A percentile compares a stretch with the other conserved stretches of the same genome.
Conservation (phyloP, 2,113 vertebrate species). For the Circaetus cinerascens region DNA sequence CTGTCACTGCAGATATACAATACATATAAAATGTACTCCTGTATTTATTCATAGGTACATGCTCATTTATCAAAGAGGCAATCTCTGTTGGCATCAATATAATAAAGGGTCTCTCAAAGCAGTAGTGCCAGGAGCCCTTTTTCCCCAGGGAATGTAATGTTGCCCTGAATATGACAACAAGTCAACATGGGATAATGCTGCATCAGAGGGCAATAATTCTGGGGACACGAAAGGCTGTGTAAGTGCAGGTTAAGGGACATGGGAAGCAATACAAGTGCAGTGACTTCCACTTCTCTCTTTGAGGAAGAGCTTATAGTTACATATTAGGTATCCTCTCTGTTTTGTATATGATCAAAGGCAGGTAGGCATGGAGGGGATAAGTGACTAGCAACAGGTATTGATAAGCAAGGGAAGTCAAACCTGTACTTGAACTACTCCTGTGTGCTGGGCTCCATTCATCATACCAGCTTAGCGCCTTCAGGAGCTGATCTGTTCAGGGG, state of each 20-base stretch:
- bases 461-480: neutral
- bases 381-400: neutral
- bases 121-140: neutral
- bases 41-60: slow-evolving; percentile 60
- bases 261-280: neutral
- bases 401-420: neutral
- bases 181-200: slow-evolving; percentile 19
- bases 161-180: slow-evolving; percentile 23
- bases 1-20: slow-evolving; percentile 38
- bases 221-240: neutral
- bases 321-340: neutral
- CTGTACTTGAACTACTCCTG: neutral
- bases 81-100: slow-evolving; percentile 42
- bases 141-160: neutral
- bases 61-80: slow-evolving; percentile 50
- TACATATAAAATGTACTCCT: slow-evolving; percentile 47
- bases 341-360: neutral
- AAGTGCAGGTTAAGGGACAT: neutral
- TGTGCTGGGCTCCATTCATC: neutral
- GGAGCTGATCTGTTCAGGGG: neutral
- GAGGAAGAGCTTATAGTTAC: neutral
- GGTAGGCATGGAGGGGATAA: neutral
- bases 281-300: neutral
- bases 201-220: slow-evolving; percentile 14
- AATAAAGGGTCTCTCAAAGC: slow-evolving; percentile 44